Conservation (phyloP, 1,140 invertebrate species). For the Lethrus apterus region DNA sequence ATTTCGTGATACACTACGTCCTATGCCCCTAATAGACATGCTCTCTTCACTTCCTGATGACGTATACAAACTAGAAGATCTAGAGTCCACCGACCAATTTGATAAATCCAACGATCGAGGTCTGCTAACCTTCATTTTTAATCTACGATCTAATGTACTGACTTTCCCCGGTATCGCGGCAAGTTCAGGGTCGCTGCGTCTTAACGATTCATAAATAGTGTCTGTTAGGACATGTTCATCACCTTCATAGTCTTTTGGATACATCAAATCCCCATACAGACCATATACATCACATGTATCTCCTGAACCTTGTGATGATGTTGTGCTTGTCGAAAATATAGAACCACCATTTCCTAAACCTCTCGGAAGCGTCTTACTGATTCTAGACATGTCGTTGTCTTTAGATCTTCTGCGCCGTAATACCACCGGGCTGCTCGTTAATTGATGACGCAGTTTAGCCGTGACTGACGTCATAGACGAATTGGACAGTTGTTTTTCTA, state of each 20-base stretch:
- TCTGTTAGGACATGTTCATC: slow-evolving; percentile 64
- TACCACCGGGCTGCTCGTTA: slow-evolving; percentile 60
- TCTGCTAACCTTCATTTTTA: slow-evolving; percentile 71
- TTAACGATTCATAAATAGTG: slow-evolving; percentile 63
- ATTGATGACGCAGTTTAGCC: slow-evolving; percentile 52
- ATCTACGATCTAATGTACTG: slow-evolving; percentile 67
- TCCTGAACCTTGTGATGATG: slow-evolving; percentile 52
- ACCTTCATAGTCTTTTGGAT: slow-evolving; percentile 78
- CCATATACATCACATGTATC: slow-evolving; percentile 80
- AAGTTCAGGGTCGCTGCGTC: slow-evolving; percentile 74
- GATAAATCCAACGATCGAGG: slow-evolving; percentile 76
- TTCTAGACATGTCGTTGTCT: slow-evolving; percentile 56
- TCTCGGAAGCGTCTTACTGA: slow-evolving; percentile 71
- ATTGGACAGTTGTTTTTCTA: slow-evolving; percentile 56
- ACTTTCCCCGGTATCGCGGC: slow-evolving; percentile 72
- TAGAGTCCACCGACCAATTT: slow-evolving; percentile 81
- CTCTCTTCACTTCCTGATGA: slow-evolving; percentile 77
- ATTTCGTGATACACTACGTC: slow-evolving; percentile 55
- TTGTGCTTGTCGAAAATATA: slow-evolving; percentile 48
- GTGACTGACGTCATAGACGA: slow-evolving; percentile 48
- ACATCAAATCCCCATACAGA: slow-evolving; percentile 82
- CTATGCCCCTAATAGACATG: slow-evolving; percentile 53
- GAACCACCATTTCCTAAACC: slow-evolving; percentile 51
- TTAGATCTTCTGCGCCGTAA: slow-evolving; percentile 60
- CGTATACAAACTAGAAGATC: slow-evolving; percentile 71